Percentiles rank a stretch among this genome's conserved stretches.
phyloP scores from a whole-genome alignment of 2,797 vertebrate species.

The Myripristis murdjan region DNA sequence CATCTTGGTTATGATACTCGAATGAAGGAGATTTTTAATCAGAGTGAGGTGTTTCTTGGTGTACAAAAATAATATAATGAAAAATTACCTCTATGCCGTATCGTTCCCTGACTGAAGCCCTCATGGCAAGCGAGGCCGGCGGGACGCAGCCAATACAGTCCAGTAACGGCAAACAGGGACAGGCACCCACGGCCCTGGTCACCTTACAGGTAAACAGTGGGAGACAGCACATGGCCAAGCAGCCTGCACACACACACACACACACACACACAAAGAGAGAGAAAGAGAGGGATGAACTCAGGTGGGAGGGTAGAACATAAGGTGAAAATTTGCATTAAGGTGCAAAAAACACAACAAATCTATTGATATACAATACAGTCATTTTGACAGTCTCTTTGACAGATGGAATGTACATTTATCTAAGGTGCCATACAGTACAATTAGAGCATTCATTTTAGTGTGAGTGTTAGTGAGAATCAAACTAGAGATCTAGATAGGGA shows the following conservation, averaged over 20 bases:
- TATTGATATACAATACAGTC: slow-evolving; percentile 15
- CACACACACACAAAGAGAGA: too few species aligned
- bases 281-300: slow-evolving; percentile 29
- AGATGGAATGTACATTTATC: too few species aligned
- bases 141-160: slow-evolving; percentile 81
- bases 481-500: too few species aligned
- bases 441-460: too few species aligned
- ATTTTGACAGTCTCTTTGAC: neutral
- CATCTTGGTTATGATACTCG: too few species aligned
- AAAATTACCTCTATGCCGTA: slow-evolving; percentile 83
- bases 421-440: too few species aligned
- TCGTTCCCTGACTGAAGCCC: slow-evolving; percentile 76
- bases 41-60: too few species aligned
- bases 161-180: slow-evolving; percentile 80
- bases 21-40: too few species aligned
- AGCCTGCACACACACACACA: slow-evolving; percentile 67
- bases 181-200: slow-evolving; percentile 71
- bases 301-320: slow-evolving; percentile 64
- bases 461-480: too few species aligned
- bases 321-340: slow-evolving; percentile 65
- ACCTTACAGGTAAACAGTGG: slow-evolving; percentile 84
- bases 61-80: too few species aligned
- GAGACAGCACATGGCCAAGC: slow-evolving; percentile 84
- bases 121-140: slow-evolving; percentile 80
- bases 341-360: slow-evolving; percentile 11